phyloP scores from a whole-genome alignment of 1,140 invertebrate genomes.

The Capitella teleta region DNA sequence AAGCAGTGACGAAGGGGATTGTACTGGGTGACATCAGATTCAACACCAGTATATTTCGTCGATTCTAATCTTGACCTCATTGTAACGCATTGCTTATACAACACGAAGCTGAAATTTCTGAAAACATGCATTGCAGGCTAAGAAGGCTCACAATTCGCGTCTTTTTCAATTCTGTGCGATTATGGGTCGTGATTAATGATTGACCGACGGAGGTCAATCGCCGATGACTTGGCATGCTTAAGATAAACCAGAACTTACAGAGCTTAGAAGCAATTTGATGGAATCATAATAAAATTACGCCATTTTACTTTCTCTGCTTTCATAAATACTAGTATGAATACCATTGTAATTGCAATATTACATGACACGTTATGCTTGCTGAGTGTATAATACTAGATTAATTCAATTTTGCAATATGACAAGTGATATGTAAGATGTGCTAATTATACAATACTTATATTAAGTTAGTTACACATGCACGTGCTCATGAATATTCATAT shows the following conservation, averaged over 20 bases:
- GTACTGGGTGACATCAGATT: no score
- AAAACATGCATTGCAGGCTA: neutral
- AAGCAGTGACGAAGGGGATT: no score
- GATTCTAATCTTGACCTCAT: no score
- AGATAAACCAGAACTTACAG: no score
- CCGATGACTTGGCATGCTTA: no score
- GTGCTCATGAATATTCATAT: conserved; percentile 4
- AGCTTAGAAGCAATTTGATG: neutral
- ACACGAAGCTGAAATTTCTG: no score
- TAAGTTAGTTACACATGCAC: neutral
- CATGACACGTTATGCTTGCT: neutral
- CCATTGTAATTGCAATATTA: neutral
- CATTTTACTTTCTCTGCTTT: neutral
- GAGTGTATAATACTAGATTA: neutral
- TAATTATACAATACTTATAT: neutral
- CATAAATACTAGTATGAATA: neutral
- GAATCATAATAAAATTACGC: neutral
- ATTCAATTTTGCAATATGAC: neutral
- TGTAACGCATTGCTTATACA: no score
- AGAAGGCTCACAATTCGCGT: neutral
- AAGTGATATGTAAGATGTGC: neutral
- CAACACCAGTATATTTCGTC: no score
- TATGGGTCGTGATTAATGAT: neutral
- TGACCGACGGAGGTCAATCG: no score
- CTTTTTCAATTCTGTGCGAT: neutral